phyloP scores from a whole-genome alignment of 2,888 invertebrate genomes.

The Liposcelis brunnea region DNA sequence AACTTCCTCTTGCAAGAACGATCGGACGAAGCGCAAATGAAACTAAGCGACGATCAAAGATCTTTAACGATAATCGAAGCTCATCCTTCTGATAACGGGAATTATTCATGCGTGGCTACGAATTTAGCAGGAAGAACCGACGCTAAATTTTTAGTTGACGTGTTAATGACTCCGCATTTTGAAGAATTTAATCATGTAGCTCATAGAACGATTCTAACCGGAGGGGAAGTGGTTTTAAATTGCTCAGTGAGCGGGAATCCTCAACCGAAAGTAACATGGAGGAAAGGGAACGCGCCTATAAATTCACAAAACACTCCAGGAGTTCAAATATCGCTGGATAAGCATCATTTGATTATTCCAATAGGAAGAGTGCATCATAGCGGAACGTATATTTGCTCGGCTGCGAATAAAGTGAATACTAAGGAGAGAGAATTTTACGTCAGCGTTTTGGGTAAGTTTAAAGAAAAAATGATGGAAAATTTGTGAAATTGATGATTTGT shows the following conservation, averaged over 20 bases:
- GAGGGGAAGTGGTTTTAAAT: constrained; percentile 28
- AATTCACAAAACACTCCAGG: constrained; percentile 18
- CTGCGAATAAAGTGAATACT: constrained; percentile 26
- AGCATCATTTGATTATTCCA: constrained; percentile 19
- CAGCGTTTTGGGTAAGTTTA: constrained; percentile 18
- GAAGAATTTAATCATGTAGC: constrained; percentile 12
- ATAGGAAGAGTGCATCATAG: constrained; percentile 26
- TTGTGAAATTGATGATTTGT: neutral
- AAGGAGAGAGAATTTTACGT: constrained; percentile 17
- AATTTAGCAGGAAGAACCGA: constrained; percentile 39
- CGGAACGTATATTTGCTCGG: constrained; percentile 28
- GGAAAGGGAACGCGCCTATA: constrained; percentile 17
- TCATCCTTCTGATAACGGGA: constrained; percentile 28
- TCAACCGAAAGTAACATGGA: constrained; percentile 23
- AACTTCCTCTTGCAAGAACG: constrained; percentile 12
- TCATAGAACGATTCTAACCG: constrained; percentile 23
- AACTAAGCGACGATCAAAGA: constrained; percentile 15
- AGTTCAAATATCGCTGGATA: constrained; percentile 15
- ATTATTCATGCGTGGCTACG: constrained; percentile 39
- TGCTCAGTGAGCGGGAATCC: constrained; percentile 32
- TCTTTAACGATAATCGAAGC: constrained; percentile 17
- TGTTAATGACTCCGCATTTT: constrained; percentile 33
- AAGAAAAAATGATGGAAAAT: neutral
- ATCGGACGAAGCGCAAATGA: constrained; percentile 16
- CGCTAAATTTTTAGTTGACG: constrained; percentile 32